These are phyloP conservation scores for Osmerus mordax DNA, from an alignment of 2,113 vertebrate species.

Conservation along the genomic window DNA sequence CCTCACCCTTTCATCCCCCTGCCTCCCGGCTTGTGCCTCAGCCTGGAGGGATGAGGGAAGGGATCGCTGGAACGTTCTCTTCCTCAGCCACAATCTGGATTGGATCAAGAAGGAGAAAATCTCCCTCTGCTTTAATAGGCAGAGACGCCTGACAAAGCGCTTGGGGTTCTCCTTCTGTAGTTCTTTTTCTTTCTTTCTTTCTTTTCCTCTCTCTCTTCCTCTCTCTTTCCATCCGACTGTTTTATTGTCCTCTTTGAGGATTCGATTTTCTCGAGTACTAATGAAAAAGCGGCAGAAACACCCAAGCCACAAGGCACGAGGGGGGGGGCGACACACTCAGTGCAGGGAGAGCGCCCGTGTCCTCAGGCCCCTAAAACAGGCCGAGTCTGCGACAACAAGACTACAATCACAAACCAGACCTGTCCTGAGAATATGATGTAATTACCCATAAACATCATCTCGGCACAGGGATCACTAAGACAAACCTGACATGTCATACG, in stretches of 20 bases:
- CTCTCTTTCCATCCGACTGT: background rate
- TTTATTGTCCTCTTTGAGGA: slow-evolving; percentile 30
- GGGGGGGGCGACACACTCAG: background rate
- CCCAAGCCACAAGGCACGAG: background rate
- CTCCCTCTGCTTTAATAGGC: background rate
- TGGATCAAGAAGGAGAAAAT: background rate
- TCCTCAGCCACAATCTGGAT: background rate
- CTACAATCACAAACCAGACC: slow-evolving; percentile 54
- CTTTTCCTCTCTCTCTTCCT: background rate
- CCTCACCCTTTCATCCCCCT: background rate
- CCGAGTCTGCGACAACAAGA: slow-evolving; percentile 41
- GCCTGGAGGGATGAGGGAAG: background rate
- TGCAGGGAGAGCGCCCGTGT: background rate
- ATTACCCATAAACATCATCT: slow-evolving; percentile 42
- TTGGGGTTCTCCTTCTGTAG: background rate
- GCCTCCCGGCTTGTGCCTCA: background rate
- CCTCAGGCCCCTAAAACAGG: slow-evolving; percentile 14
- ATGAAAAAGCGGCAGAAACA: slow-evolving; percentile 21
- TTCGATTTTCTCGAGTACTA: slow-evolving; percentile 29
- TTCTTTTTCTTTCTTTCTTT: slow-evolving; percentile 12
- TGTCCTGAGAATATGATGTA: slow-evolving; percentile 47
- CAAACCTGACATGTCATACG: slow-evolving; percentile 56
- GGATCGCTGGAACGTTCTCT: background rate
- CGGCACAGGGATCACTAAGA: slow-evolving; percentile 39
- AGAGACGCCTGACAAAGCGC: slow-evolving; percentile 1